Evolutionary conservation across 2,797 vertebrate genomes (phyloP), one percentile per base, ranked within the genome.

Genomic region (Vipera ursinii): DNA sequence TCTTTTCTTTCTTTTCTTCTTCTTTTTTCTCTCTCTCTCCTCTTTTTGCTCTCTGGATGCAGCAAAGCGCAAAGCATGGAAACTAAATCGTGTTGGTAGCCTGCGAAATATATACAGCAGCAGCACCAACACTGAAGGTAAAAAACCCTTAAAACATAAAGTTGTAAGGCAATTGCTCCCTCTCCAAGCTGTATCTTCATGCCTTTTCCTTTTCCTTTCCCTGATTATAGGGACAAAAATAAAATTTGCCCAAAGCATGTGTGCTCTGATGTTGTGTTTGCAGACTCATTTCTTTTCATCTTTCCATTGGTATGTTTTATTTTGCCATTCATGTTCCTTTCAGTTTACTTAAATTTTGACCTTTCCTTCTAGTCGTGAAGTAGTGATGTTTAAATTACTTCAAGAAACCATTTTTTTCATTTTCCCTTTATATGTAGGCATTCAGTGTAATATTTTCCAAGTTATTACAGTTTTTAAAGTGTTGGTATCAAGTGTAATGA

Each of bases 401-500:
- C 94, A 94, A 96, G 97, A 98, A 97, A 96, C 97, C 95, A 97
- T 98, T 98, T 97, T 96, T 97, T 89, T 94, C 93, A 93, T 95
- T 95, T 95, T 94, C 94, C 96, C 97, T 96, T 97, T 97, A 96
- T 97, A 95, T 97, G 97, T 96, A 97, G 96, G 97, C 98, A 98
- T 96, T 97, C 97, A 94, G 89, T 98, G 98, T 98, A 98, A 98
- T 98, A 98, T 98, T 98, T 99, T 98, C 98, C 98, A 98, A 98
- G 98, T 99, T 99, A 99, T 99, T 99, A 99, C 98, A 97, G 98
- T 98, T 98, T 98, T 98, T 96, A 98, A 98, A 98, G 98, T 97
- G 98, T 98, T 99, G 98, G 99, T 98, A 98, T 98, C 98, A 97
- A 98, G 98, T 99, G 99, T 99, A 99, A 99, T 99, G 99, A 99